phyloP scores from a whole-genome alignment of 2,888 invertebrate species.

The Drosophila paranaensis region DNA sequence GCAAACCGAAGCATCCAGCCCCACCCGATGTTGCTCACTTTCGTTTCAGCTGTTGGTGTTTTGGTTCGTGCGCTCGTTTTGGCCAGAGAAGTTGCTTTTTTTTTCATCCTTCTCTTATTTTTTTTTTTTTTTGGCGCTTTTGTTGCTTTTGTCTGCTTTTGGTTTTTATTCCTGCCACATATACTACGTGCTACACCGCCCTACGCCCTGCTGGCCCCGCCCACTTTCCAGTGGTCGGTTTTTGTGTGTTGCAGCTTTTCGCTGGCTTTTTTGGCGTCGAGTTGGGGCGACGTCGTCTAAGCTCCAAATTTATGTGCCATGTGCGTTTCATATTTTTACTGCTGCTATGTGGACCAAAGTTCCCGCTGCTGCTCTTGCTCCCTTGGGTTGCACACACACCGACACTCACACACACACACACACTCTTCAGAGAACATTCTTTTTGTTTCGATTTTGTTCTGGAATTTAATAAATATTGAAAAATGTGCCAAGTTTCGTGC shows the following conservation, averaged over 20 bases:
- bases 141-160: slow-evolving; percentile 67
- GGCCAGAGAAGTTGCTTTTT: slow-evolving; percentile 18
- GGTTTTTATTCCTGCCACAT: slow-evolving; percentile 54
- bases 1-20: slow-evolving; percentile 1
- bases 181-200: slow-evolving; percentile 2
- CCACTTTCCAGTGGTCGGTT: slow-evolving; percentile 37
- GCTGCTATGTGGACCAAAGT: slow-evolving; percentile 63
- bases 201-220: background rate
- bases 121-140: slow-evolving; percentile 17
- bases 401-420: slow-evolving; percentile 4
- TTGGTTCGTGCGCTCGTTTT: slow-evolving; percentile 61
- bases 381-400: slow-evolving; percentile 16
- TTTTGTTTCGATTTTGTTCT: slow-evolving; percentile 8
- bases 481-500: slow-evolving; percentile 35
- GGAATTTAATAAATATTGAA: slow-evolving; percentile 59
- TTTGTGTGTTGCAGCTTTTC: slow-evolving; percentile 52
- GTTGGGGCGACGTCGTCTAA: slow-evolving; percentile 58
- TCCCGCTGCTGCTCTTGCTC: slow-evolving; percentile 36
- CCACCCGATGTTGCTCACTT: background rate
- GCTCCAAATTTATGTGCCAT: slow-evolving; percentile 77
- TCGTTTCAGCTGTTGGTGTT: slow-evolving; percentile 57
- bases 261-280: slow-evolving; percentile 50
- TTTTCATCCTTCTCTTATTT: background rate
- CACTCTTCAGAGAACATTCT: slow-evolving; percentile 10
- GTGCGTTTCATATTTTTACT: slow-evolving; percentile 74